Evolutionary conservation across 2,888 invertebrate species (phyloP).

Genomic region (Diploptera punctata): DNA sequence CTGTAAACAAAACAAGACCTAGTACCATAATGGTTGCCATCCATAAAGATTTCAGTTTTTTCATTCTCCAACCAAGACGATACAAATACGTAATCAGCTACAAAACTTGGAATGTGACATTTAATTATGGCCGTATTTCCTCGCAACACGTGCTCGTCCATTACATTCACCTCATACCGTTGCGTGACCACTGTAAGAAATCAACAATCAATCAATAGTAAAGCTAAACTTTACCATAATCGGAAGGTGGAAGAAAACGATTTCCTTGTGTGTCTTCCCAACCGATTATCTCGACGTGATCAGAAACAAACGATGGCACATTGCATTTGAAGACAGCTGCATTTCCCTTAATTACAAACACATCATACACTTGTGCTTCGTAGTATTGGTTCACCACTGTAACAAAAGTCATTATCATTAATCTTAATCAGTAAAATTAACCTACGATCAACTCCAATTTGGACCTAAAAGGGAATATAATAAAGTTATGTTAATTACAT

Average conservation of each 20-base stretch:
- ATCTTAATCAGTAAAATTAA: too few species aligned
- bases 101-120: conserved; percentile 93
- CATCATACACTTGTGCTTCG: conserved; percentile 89
- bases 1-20: conserved; percentile 21
- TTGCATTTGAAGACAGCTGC: conserved; percentile 91
- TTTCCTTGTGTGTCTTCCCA: conserved; percentile 86
- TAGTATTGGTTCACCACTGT: conserved; percentile 90
- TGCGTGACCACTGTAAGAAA: conserved; percentile 85
- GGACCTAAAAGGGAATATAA: too few species aligned
- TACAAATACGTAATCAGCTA: conserved; percentile 88
- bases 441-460: too few species aligned
- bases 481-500: too few species aligned
- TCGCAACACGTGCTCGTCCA: conserved; percentile 90
- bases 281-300: conserved; percentile 80
- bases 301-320: conserved; percentile 88
- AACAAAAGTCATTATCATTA: too few species aligned
- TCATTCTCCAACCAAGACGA: conserved; percentile 87
- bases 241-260: conserved; percentile 65
- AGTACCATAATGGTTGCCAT: conserved; percentile 54
- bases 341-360: conserved; percentile 89
- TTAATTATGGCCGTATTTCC: conserved; percentile 91
- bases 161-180: conserved; percentile 87
- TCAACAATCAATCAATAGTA: conserved; percentile 24
- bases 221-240: conserved; percentile 61
- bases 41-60: conserved; percentile 63